Percentiles rank a stretch among this genome's conserved stretches.
phyloP scores from a whole-genome alignment of 2,888 invertebrate genomes.

The Prionchulus punctatus region DNA sequence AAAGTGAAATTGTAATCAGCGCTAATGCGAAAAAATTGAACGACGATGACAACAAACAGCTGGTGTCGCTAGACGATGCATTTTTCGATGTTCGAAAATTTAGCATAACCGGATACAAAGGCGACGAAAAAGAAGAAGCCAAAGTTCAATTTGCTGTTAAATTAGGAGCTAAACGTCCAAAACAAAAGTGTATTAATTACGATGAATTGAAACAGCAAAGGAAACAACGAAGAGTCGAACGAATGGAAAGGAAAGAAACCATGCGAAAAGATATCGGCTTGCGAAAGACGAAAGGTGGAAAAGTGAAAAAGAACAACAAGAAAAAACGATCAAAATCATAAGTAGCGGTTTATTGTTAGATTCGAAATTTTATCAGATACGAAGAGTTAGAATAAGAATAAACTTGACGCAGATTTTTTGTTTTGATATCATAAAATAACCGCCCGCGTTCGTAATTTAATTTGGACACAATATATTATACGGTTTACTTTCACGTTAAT shows the following conservation, averaged over 20 bases:
- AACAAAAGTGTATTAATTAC: constrained; percentile 16
- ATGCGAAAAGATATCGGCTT: no score
- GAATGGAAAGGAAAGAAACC: background rate
- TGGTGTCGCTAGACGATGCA: background rate
- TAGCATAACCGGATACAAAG: background rate
- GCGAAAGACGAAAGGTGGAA: background rate
- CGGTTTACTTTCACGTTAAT: no score
- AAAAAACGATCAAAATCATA: no score
- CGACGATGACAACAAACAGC: background rate
- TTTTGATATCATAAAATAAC: no score
- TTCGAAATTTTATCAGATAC: no score
- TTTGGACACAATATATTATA: no score
- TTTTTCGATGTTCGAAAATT: background rate
- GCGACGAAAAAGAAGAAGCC: background rate
- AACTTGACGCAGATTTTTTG: no score
- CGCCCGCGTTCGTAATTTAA: no score
- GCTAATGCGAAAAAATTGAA: background rate
- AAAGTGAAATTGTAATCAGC: background rate
- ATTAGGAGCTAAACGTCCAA: constrained; percentile 18
- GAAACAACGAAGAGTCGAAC: background rate
- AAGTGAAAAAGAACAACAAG: background rate
- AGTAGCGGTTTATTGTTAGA: no score
- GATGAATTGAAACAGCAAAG: constrained; percentile 17
- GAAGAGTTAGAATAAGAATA: no score
- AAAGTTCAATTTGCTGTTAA: constrained; percentile 9